A percentile compares a stretch with the other conserved stretches of the same genome.
Evolutionary conservation across 2,888 invertebrate genomes (phyloP).

Genomic region (Leucoma salicis): DNA sequence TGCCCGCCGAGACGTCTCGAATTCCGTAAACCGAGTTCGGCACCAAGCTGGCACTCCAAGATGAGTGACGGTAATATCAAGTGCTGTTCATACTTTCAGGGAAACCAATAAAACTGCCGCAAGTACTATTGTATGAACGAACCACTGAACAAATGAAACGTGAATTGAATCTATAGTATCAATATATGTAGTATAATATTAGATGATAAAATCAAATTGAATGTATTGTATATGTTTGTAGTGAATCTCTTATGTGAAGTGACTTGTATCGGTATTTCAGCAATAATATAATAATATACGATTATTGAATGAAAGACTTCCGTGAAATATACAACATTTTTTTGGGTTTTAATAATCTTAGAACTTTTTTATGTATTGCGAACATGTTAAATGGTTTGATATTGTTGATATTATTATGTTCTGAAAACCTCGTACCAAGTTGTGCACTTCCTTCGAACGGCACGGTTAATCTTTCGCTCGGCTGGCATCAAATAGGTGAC

Average conservation of each 20-base stretch:
- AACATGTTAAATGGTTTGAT: too few relatives aligned
- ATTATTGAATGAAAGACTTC: conserved; percentile 12
- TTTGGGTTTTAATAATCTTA: too few relatives aligned
- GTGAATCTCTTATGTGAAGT: conserved; percentile 11
- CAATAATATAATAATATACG: conserved; percentile 7
- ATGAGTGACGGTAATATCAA: conserved; percentile 51
- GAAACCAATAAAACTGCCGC: conserved; percentile 49
- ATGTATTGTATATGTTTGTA: conserved; percentile 8
- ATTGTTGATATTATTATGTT: too few relatives aligned
- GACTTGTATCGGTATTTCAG: neutral
- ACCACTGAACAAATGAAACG: conserved; percentile 44
- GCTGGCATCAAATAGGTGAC: too few relatives aligned
- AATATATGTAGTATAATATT: conserved; percentile 32
- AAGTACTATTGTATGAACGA: conserved; percentile 34
- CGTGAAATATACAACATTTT: too few relatives aligned
- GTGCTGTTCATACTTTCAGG: conserved; percentile 39
- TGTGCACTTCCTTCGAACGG: too few relatives aligned
- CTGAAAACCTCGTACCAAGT: too few relatives aligned
- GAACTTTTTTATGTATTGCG: too few relatives aligned
- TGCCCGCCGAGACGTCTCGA: conserved; percentile 18
- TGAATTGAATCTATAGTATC: conserved; percentile 34
- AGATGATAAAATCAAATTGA: conserved; percentile 18
- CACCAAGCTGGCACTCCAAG: conserved; percentile 25
- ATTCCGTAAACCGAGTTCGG: conserved; percentile 5
- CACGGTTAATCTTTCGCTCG: too few relatives aligned